Base-by-base conservation (phyloP, 2,888 invertebrate genomes). In the Salticus scenicus region DNA sequence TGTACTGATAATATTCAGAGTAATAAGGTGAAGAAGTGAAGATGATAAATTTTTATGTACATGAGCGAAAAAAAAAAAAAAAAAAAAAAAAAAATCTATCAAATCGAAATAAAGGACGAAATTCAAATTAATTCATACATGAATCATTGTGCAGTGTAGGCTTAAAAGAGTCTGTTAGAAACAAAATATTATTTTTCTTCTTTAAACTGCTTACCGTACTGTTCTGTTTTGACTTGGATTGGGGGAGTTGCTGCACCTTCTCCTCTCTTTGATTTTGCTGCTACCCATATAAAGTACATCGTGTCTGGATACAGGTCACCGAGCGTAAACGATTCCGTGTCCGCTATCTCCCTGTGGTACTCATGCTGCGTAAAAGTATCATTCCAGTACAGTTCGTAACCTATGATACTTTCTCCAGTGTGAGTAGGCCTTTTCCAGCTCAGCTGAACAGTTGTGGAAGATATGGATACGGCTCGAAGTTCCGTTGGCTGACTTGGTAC, bases 321-420 rank as follows among this genome's bases (percentile, higher is more conserved):
- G 89, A 99, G 93, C 28, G 95, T 96, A 93, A 97, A 98, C 33
- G 94, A 94, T 91, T 97, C 96, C 27, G 94, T 94, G 88, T 95
- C 95, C 1, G 67, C 17, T 90, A 97, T 96, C 90, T 95, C 94
- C 4, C 88, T 82, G 33, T 88, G 88, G 33, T 88, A 87, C 37
- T 88, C 85, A 31, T 89, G 88, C 63, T 89, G 88, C 0, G 96
- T 96, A 90, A 97, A 97, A 31, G 97, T 97, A 91, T 97, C 97
- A 92, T 98, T 99, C 97, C 97, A 98, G 91, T 98, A 98, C 30
- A 99, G 93, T 92, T 97, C 97, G 92, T 98, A 99, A 90, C 96
- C 96, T 89, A 96, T 95, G 91, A 98, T 97, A 92, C 95, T 96
- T 92, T 97, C 97, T 88, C 96, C 96, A 88, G 96, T 95, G 92